Conservation (phyloP, 37 sponge, comb jelly and placozoan genomes). For the Beroe ovata region DNA sequence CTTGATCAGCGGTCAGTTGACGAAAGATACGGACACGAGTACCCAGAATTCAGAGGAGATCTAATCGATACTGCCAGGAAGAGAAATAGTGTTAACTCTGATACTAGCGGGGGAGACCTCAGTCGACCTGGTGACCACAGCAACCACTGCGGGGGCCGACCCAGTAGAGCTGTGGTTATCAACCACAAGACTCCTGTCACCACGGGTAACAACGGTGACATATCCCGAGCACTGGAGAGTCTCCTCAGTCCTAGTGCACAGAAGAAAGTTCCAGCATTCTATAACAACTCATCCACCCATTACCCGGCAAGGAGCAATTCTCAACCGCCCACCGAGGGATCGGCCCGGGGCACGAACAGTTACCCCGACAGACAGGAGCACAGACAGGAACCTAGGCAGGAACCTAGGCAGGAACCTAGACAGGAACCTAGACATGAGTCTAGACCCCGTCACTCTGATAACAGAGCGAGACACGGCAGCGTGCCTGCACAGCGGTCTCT, state of each 20-base stretch:
- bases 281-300: neutral
- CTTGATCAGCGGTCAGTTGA: constrained; percentile 8
- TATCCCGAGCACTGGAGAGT: constrained; percentile 38
- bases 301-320: neutral
- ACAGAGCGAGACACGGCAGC: too few species aligned
- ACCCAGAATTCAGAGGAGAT: constrained; percentile 35
- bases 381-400: neutral
- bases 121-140: neutral
- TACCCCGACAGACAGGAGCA: neutral
- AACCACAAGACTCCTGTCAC: neutral
- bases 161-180: neutral
- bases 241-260: constrained; percentile 15
- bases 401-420: neutral
- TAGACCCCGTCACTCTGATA: too few species aligned
- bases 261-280: neutral
- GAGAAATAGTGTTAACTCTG: neutral
- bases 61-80: constrained; percentile 5
- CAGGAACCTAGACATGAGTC: neutral
- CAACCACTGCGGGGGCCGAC: neutral
- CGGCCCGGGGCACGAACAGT: neutral
- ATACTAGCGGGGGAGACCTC: neutral
- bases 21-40: neutral
- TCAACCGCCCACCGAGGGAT: neutral
- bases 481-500: neutral
- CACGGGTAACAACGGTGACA: neutral